Percentiles rank a stretch among this genome's conserved stretches.
phyloP scores from a whole-genome alignment of 2,888 invertebrate genomes.

The Gandaritis pyraliata region DNA sequence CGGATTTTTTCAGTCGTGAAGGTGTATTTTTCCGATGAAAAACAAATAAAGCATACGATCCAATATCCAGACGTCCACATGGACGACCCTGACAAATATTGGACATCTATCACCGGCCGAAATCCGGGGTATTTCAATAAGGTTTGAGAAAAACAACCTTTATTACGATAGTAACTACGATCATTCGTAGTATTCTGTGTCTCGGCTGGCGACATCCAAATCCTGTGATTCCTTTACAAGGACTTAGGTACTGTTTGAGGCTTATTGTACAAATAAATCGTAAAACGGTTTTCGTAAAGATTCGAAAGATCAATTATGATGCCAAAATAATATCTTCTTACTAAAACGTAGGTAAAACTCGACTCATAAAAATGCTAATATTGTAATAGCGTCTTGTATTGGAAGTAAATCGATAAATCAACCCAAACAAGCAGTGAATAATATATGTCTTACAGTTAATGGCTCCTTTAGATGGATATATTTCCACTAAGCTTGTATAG shows the following conservation, averaged over 20 bases:
- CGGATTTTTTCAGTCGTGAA: not conserved
- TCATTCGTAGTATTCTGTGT: slow-evolving; percentile 12
- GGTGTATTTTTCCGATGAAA: slow-evolving; percentile 38
- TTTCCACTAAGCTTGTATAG: slow-evolving; percentile 3
- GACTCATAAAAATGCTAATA: slow-evolving; percentile 23
- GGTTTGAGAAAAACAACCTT: slow-evolving; percentile 54
- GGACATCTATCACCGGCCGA: slow-evolving; percentile 47
- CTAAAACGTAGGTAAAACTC: not conserved
- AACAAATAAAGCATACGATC: slow-evolving; percentile 38
- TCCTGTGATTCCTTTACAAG: slow-evolving; percentile 43
- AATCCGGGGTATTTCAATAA: slow-evolving; percentile 55
- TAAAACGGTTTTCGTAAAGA: not conserved
- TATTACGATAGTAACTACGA: slow-evolving; percentile 42
- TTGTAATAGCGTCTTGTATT: slow-evolving; percentile 3
- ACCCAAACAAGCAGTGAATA: slow-evolving; percentile 7
- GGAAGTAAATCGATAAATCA: slow-evolving; percentile 16
- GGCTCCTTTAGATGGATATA: slow-evolving; percentile 21
- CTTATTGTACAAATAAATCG: slow-evolving; percentile 8
- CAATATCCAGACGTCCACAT: slow-evolving; percentile 33
- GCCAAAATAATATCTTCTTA: not conserved
- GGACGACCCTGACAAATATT: slow-evolving; percentile 50
- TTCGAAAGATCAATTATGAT: not conserved
- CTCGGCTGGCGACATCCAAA: slow-evolving; percentile 55
- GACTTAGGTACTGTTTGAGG: not conserved
- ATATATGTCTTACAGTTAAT: slow-evolving; percentile 13